phyloP scores from a whole-genome alignment of 2,797 vertebrate genomes.

The Lophotriccus pileatus region DNA sequence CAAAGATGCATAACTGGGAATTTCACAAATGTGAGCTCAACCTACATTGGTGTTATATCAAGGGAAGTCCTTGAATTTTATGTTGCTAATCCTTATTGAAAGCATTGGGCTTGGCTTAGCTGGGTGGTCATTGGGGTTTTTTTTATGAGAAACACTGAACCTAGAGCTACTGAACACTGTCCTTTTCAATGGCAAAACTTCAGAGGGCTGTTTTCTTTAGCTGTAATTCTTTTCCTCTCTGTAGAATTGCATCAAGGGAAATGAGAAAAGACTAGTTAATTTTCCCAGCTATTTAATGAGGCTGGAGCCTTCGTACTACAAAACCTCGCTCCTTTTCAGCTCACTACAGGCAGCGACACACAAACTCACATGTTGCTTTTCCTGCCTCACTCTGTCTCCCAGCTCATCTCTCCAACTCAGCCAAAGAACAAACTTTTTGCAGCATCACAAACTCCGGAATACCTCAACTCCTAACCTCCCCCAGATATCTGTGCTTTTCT shows the following conservation, averaged over 20 bases:
- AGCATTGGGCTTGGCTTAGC: background rate
- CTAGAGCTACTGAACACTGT: background rate
- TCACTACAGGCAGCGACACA: background rate
- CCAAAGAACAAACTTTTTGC: background rate
- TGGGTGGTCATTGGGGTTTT: background rate
- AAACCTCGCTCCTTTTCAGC: background rate
- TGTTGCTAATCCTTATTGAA: background rate
- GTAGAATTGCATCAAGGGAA: background rate
- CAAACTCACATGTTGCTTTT: background rate
- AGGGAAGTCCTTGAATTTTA: background rate
- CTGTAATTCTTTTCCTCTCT: background rate
- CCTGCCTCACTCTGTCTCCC: background rate
- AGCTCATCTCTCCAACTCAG: background rate
- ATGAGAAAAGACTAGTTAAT: constrained; percentile 23
- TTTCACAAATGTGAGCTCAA: background rate
- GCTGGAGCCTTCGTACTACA: background rate
- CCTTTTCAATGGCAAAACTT: background rate
- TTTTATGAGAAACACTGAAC: background rate
- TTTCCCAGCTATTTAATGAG: constrained; percentile 26
- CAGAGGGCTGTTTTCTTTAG: constrained; percentile 23
- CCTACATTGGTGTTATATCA: background rate
- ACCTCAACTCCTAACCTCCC: background rate
- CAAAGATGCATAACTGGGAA: background rate
- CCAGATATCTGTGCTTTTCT: constrained; percentile 9
- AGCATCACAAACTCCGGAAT: background rate